Percentiles rank a stretch among this genome's conserved stretches.
Conservation (phyloP, 2,888 invertebrate species). For the Acleris emargana region DNA sequence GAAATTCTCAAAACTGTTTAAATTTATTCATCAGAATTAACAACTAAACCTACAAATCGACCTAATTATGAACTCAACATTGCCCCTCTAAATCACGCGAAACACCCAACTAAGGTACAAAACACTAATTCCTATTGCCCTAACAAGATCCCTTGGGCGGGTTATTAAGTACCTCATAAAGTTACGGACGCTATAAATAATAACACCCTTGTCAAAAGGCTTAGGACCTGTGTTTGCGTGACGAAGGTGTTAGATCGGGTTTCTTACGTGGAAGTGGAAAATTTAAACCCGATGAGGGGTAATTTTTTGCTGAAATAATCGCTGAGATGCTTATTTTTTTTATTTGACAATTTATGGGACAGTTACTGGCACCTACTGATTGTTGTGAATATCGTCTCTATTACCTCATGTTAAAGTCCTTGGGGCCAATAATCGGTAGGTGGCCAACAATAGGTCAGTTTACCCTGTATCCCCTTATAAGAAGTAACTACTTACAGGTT, state of each 20-base stretch:
- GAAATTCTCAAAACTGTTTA: too few relatives aligned
- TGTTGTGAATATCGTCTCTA: too few relatives aligned
- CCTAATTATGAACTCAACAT: constrained; percentile 29
- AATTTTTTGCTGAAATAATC: constrained; percentile 1
- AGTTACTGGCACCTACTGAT: too few relatives aligned
- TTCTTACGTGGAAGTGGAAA: constrained; percentile 22
- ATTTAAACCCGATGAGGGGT: constrained; percentile 12
- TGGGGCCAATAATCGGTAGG: too few relatives aligned
- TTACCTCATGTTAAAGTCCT: too few relatives aligned
- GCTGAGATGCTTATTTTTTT: too few relatives aligned
- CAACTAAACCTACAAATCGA: constrained; percentile 20
- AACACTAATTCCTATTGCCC: constrained; percentile 35
- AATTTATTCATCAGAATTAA: too few relatives aligned
- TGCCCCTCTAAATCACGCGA: constrained; percentile 24
- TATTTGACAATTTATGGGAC: too few relatives aligned
- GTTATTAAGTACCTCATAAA: constrained; percentile 53
- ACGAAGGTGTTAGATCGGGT: constrained; percentile 34
- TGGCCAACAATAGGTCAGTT: too few relatives aligned
- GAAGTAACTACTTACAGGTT: too few relatives aligned
- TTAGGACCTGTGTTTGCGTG: constrained; percentile 45
- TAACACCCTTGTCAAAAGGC: constrained; percentile 70
- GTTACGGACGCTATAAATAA: constrained; percentile 62
- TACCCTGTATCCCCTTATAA: too few relatives aligned
- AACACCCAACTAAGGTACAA: constrained; percentile 29
- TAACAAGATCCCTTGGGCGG: constrained; percentile 37